Evolutionary conservation across 2,113 vertebrate species (phyloP).

Genomic region (Semnornis frantzii): DNA sequence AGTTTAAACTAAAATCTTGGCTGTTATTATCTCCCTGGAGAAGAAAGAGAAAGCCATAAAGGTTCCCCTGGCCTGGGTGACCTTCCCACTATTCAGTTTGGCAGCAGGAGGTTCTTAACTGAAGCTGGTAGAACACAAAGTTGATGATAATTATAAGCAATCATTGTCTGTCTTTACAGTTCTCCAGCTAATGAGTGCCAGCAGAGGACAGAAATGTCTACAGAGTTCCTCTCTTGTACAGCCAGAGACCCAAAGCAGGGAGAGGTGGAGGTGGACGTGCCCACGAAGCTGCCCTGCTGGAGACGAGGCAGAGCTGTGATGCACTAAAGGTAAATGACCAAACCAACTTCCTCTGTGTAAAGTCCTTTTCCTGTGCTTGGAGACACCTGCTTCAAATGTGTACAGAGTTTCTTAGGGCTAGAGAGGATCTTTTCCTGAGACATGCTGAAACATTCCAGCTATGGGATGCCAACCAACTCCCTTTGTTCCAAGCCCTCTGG

Average conservation of each 20-base stretch:
- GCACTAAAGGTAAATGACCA: not conserved
- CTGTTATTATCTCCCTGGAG: conserved; percentile 50
- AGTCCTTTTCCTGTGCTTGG: not conserved
- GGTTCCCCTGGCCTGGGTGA: not conserved
- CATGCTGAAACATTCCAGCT: not conserved
- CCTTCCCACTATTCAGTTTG: not conserved
- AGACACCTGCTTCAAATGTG: not conserved
- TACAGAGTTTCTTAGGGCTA: not conserved
- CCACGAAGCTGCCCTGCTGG: not conserved
- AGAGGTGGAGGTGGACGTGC: not conserved
- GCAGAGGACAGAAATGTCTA: not conserved
- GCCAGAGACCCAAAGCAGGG: not conserved
- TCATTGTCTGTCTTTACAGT: not conserved
- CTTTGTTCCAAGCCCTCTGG: not conserved
- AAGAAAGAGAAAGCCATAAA: conserved; percentile 7
- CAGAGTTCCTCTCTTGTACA: rapidly evolving
- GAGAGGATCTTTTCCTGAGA: not conserved
- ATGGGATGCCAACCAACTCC: not conserved
- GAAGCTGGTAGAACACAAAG: not conserved
- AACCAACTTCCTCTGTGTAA: not conserved
- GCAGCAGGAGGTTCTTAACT: not conserved
- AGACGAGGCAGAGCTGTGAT: not conserved
- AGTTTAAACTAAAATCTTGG: conserved; percentile 45
- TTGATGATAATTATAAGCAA: conserved; percentile 7
- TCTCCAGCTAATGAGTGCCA: not conserved